A percentile compares a stretch with the other conserved stretches of the same genome.
Conservation (phyloP, 2,888 invertebrate genomes). For the Dasysyrphus tricinctus region DNA sequence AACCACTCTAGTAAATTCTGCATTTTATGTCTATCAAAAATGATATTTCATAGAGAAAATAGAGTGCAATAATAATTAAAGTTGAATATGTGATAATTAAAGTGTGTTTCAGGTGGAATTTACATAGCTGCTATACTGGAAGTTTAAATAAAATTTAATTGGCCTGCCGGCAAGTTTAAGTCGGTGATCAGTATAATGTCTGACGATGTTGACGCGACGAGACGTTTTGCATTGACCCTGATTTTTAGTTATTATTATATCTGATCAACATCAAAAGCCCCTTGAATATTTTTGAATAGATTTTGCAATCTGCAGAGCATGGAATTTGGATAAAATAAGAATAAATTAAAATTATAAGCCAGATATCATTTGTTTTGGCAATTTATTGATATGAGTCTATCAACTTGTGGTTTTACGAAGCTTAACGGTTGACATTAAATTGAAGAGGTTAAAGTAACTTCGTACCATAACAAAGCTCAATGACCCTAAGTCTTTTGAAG, state of each 20-base stretch:
- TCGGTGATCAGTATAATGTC: not conserved
- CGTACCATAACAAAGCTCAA: no score
- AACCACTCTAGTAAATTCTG: not conserved
- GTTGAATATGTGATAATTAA: not conserved
- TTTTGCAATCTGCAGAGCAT: not conserved
- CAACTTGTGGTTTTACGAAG: no score
- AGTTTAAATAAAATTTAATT: conserved; percentile 6
- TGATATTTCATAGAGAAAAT: conserved; percentile 1
- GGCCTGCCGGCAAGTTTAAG: conserved; percentile 4
- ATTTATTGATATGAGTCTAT: not conserved
- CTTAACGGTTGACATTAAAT: no score
- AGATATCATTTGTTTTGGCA: not conserved
- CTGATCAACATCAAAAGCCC: not conserved
- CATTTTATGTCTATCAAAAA: conserved; percentile 10
- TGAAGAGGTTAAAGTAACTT: no score
- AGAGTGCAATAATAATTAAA: conserved; percentile 18
- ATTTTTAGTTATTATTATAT: not conserved
- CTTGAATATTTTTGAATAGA: not conserved
- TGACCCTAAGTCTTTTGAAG: no score
- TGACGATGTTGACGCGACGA: not conserved
- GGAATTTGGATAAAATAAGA: not conserved
- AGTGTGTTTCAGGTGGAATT: not conserved
- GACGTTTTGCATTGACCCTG: conserved; percentile 4
- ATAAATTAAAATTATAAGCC: not conserved
- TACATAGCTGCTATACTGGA: not conserved